Conservation (phyloP, 2,888 invertebrate species). For the Lasioglossum marginatum region DNA sequence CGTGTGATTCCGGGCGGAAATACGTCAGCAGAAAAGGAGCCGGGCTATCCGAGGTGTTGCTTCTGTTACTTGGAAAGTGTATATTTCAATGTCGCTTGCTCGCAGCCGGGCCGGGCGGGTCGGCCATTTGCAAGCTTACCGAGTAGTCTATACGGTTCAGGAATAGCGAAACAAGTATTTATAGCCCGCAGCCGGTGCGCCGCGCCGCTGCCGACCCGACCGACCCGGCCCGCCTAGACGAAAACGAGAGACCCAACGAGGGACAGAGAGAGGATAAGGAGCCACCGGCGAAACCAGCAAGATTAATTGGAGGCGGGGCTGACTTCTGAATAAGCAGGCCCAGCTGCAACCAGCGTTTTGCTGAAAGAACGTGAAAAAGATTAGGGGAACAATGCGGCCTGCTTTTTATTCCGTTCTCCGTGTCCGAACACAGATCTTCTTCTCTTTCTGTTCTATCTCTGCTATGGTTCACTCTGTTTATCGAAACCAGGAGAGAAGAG, state of each 20-base stretch:
- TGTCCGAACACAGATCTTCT: slow-evolving; percentile 20
- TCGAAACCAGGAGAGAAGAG: not conserved
- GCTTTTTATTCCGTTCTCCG: slow-evolving; percentile 23
- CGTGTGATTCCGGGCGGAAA: slow-evolving; percentile 44
- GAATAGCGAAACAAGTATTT: slow-evolving; percentile 68
- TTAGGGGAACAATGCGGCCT: slow-evolving; percentile 45
- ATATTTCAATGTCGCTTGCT: slow-evolving; percentile 62
- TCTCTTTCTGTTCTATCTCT: not conserved
- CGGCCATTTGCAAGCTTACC: slow-evolving; percentile 65
- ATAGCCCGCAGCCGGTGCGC: slow-evolving; percentile 52
- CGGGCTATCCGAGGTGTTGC: slow-evolving; percentile 55
- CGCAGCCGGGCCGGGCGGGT: slow-evolving; percentile 29
- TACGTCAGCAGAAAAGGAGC: slow-evolving; percentile 39
- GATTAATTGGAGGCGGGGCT: slow-evolving; percentile 54
- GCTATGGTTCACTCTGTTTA: not conserved
- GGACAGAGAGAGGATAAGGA: slow-evolving; percentile 45
- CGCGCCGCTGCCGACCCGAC: not conserved
- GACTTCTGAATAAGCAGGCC: slow-evolving; percentile 52
- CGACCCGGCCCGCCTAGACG: not conserved
- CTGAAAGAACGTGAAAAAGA: slow-evolving; percentile 50
- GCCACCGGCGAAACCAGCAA: slow-evolving; percentile 36
- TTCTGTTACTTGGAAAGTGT: slow-evolving; percentile 64
- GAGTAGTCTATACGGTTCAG: slow-evolving; percentile 60
- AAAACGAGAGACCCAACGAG: slow-evolving; percentile 24
- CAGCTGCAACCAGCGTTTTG: slow-evolving; percentile 42